Base-by-base conservation (phyloP, 2,113 vertebrate species). In the Tragelaphus scriptus region DNA sequence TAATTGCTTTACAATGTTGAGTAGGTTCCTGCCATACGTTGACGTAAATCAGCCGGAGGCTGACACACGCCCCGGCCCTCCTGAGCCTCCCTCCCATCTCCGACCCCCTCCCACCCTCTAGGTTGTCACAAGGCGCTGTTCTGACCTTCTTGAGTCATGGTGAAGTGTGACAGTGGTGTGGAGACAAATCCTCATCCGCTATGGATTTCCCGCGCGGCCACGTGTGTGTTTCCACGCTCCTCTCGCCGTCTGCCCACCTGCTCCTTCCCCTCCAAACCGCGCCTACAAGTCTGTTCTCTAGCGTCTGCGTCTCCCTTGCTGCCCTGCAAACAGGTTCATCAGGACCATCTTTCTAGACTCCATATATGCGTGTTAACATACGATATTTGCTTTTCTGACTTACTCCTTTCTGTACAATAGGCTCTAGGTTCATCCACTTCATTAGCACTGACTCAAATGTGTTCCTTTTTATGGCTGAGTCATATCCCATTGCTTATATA, bases 151-250 rank as follows among this genome's bases (percentile, higher is more conserved):
- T 75, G 71, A 40, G 9, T 12, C 59, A 28, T 61, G 28, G 26
- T 0, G 26, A 61, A 30, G 59, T 28, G 59, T 30, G 26, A 13
- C 26, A 40, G 40, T 40, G 40, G 40, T 40, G 51, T 14, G 2
- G 10, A 28, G 8, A 2, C 59, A 28, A 28, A 28, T 12, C 5
- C 59, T 13, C 59, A 58, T 26, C 1, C 26, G 26, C 59, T 14
- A 12, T 13, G 26, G 28, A 25, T 75, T 13, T 75, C 19, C 11
- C 19, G 2, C 1, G 1, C 1, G 9, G 68, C 19, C 1, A 1
- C 2, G n/a, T 6, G 10, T 25, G 16, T 25, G 9, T 13, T 21
- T 3, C 68, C 68, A 7, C 2, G 36, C 36, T 25, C n/a, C 68
- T 40, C 36, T 13, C 21, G 0, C 19, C 11, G 0, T 75, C 2